Conservation (phyloP, 2,113 vertebrate species). For the Tychaedon coryphoeus region DNA sequence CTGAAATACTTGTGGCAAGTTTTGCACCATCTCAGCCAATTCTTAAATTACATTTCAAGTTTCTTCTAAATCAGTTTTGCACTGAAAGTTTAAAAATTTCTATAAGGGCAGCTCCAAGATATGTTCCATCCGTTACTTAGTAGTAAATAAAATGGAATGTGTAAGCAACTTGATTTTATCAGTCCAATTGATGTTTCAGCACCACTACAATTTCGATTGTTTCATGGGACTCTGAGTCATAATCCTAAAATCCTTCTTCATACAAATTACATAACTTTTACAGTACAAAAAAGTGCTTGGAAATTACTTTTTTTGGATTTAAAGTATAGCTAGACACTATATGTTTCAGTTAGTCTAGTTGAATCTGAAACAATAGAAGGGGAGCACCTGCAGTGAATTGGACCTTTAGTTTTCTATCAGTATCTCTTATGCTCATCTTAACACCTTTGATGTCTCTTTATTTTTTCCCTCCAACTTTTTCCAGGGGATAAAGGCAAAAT, state of each 20-base stretch:
- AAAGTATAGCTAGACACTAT: background rate
- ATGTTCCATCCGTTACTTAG: background rate
- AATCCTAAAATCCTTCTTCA: background rate
- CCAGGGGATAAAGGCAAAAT: background rate
- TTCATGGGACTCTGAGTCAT: background rate
- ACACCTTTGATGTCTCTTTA: background rate
- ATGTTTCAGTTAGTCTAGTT: background rate
- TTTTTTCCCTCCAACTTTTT: background rate
- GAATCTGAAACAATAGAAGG: background rate
- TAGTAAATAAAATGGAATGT: constrained; percentile 9
- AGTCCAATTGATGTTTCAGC: background rate
- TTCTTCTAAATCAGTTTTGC: background rate
- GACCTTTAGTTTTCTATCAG: background rate
- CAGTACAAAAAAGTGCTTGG: background rate
- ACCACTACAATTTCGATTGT: background rate
- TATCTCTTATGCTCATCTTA: background rate
- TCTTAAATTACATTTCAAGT: background rate
- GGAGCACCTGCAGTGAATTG: background rate
- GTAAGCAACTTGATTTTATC: background rate
- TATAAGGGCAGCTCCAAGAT: background rate
- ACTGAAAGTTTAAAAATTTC: background rate
- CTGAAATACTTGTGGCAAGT: background rate
- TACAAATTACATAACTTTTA: background rate
- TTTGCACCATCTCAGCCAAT: background rate
- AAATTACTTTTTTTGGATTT: background rate